Evolutionary conservation across 2,113 vertebrate genomes (phyloP), one percentile per base, ranked within the genome.

Genomic region (Alethe diademata): DNA sequence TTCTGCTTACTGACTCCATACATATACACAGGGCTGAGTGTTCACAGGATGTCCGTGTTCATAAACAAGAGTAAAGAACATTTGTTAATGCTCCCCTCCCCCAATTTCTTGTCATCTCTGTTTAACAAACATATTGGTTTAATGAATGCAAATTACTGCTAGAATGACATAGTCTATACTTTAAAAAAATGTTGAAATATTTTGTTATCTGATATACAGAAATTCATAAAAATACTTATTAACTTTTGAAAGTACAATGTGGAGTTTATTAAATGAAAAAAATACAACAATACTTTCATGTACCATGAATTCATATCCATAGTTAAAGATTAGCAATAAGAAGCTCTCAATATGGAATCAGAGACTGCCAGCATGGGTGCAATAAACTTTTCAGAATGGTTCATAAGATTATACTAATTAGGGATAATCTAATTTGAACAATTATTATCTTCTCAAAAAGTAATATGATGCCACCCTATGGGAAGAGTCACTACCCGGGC

Each of bases 391-490:
- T 96, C 96, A 96, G 94, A 97, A 98, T 97, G 97, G 96, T 96
- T 98, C 97, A 74, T 96, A 98, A 95, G 97, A 98, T 98, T 98
- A 97, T 96, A 96, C 97, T 98, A 98, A 98, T 98, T 98, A 98
- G 97, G 97, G 94, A 95, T 98, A 98, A 98, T 98, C 97, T 98
- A 97, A 97, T 98, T 98, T 98, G 97, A 97, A 96, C 97, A 97
- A 97, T 98, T 98, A 96, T 97, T 97, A 95, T 97, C 95, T 96
- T 97, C 97, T 97, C 86, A 88, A 95, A 92, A 98, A 98, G 96
- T 98, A 98, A 98, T 98, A 96, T 97, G 95, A 96, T 98, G 96
- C 97, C 97, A 98, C 97, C 96, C 96, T 97, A 96, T 97, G 96
- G 97, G 96, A 98, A 98, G 93, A 98, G 93, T 97, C 96, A 97